A percentile compares a stretch with the other conserved stretches of the same genome.
Evolutionary conservation across 2,113 vertebrate species (phyloP).

Genomic region (Spizaetus ornatus): DNA sequence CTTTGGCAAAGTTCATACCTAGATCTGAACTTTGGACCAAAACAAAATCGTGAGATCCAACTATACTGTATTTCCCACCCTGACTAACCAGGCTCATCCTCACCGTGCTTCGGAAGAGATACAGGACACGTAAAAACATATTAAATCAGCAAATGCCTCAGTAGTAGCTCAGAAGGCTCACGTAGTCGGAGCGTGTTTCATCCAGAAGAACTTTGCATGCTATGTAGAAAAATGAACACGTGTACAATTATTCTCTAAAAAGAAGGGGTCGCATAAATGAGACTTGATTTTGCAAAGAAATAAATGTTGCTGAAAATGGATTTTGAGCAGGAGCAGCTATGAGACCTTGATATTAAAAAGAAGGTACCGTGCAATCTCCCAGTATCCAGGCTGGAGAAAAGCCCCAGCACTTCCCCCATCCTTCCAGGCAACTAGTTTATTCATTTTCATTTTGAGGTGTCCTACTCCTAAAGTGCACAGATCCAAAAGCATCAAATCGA

Average conservation of each 20-base stretch:
- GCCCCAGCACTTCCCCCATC: not conserved
- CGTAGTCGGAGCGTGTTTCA: accelerated
- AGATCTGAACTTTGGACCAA: not conserved
- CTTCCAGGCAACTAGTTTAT: not conserved
- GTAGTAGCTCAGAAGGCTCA: not conserved
- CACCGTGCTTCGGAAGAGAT: not conserved
- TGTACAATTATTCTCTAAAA: not conserved
- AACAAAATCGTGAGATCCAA: not conserved
- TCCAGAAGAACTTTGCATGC: not conserved
- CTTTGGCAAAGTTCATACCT: not conserved
- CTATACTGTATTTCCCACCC: not conserved
- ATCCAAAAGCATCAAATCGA: not conserved
- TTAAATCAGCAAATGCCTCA: not conserved
- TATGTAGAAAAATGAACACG: not conserved
- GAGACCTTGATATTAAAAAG: not conserved
- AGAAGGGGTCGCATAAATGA: not conserved
- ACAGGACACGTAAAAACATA: not conserved
- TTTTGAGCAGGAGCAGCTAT: not conserved
- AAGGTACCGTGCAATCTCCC: not conserved
- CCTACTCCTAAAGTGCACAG: not conserved
- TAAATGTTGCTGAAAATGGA: not conserved
- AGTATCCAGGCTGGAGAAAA: not conserved
- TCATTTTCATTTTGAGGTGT: not conserved
- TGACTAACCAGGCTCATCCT: not conserved
- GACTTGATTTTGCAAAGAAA: not conserved